These are phyloP conservation scores for Oreamnos americanus DNA, from an alignment of 2,113 vertebrate species.

Conservation along the genomic window DNA sequence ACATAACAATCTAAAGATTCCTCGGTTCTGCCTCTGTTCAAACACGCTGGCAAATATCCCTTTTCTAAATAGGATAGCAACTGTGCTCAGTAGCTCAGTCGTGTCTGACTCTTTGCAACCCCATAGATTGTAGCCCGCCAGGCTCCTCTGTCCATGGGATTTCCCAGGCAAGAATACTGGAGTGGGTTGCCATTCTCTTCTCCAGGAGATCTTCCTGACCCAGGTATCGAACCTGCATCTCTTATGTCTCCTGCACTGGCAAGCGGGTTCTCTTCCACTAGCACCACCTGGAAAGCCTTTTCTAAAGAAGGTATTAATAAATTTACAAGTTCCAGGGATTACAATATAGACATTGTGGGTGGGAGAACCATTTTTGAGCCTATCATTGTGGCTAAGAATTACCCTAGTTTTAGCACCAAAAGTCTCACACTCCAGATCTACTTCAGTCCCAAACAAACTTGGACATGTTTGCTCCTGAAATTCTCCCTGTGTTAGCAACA, in stretches of 20 bases:
- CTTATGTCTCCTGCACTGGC: neutral
- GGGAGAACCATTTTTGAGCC: neutral
- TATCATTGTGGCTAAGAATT: neutral
- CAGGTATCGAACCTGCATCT: fast-evolving
- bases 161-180: neutral
- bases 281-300: neutral
- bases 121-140: neutral
- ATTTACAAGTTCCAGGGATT: neutral
- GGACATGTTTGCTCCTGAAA: neutral
- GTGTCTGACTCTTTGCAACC: neutral
- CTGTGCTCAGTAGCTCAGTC: neutral
- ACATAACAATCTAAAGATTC: neutral
- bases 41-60: neutral
- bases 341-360: neutral
- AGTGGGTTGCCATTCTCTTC: neutral
- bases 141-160: neutral
- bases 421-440: neutral
- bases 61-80: neutral
- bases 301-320: neutral
- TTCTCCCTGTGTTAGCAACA: neutral
- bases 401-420: neutral
- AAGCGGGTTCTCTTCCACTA: neutral
- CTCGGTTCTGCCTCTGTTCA: neutral
- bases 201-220: neutral
- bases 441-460: neutral